Evolutionary conservation across 2,113 vertebrate genomes (phyloP).

Genomic region (Onychostoma macrolepis): DNA sequence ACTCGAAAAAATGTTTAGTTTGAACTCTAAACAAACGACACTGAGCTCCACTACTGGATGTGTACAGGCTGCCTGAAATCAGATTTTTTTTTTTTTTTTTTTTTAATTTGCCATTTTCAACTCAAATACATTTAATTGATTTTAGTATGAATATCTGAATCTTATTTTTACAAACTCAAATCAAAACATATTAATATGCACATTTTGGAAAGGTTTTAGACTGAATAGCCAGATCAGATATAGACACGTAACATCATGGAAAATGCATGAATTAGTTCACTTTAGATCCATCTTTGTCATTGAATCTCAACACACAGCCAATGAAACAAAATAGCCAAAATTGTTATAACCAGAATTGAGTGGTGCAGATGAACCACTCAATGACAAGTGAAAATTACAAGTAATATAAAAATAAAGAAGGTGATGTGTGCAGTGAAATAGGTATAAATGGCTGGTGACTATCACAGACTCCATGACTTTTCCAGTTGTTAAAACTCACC

Average conservation of each 20-base stretch:
- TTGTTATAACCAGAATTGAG: background rate
- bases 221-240: background rate
- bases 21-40: constrained; percentile 53
- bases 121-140: background rate
- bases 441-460: background rate
- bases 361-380: background rate
- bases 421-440: background rate
- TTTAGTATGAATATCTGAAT: background rate
- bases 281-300: background rate
- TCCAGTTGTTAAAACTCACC: no score
- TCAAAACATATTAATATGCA: background rate
- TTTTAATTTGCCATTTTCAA: background rate
- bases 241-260: background rate
- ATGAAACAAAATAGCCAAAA: background rate
- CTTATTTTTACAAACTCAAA: background rate
- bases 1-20: constrained; percentile 58
- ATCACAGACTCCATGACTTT: background rate
- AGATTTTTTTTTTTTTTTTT: background rate
- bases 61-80: background rate
- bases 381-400: background rate
- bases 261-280: background rate
- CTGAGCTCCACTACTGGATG: constrained; percentile 53
- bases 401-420: background rate
- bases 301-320: background rate
- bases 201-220: background rate